Conservation (phyloP, 2,888 invertebrate species). For the Eristalis tenax region DNA sequence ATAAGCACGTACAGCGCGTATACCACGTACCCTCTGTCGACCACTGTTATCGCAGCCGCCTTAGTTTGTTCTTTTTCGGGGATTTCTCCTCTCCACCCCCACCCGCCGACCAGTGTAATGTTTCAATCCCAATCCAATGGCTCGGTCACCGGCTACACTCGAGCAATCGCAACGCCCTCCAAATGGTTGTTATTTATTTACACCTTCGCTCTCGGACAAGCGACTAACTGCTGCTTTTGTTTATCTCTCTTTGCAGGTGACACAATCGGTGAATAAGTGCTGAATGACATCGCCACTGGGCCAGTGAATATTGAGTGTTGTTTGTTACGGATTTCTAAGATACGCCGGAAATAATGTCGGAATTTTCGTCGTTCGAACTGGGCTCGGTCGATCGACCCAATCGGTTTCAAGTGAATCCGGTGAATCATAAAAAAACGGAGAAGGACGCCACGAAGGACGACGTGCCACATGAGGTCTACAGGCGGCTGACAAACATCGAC, state of each 20-base stretch:
- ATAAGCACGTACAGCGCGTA: conserved; percentile 50
- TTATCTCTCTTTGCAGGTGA: conserved; percentile 28
- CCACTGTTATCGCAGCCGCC: conserved; percentile 16
- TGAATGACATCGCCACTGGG: conserved; percentile 42
- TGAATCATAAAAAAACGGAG: conserved; percentile 78
- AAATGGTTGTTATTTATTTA: background rate
- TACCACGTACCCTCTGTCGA: conserved; percentile 29
- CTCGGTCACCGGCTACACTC: background rate
- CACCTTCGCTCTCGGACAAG: background rate
- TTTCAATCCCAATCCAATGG: background rate
- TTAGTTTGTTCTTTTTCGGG: background rate
- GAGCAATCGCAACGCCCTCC: background rate
- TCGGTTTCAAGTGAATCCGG: conserved; percentile 81
- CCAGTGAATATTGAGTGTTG: conserved; percentile 16
- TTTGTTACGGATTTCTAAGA: too few relatives aligned
- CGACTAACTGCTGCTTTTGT: background rate
- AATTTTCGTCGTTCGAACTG: conserved; percentile 79
- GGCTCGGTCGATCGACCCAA: conserved; percentile 80
- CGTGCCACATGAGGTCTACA: conserved; percentile 78
- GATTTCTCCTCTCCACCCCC: background rate
- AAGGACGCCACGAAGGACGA: conserved; percentile 72
- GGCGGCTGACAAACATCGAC: conserved; percentile 78
- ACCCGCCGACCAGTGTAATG: background rate
- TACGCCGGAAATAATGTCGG: conserved; percentile 76
- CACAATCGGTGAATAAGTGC: conserved; percentile 17